phyloP scores from a whole-genome alignment of 2,797 vertebrate species.

The Enteromius fasciolatus region DNA sequence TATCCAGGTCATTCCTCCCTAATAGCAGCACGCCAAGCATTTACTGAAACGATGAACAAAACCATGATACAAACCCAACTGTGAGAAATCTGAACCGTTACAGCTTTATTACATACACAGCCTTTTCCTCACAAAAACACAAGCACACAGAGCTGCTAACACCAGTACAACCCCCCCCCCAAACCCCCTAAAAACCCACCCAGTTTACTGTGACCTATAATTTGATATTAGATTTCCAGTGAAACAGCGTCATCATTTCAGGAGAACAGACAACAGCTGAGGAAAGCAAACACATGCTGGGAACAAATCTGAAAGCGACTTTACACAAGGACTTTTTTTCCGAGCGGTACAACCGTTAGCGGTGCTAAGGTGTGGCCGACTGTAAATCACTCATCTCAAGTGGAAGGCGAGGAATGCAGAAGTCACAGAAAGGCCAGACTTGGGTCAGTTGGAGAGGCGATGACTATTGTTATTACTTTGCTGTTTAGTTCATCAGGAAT shows the following conservation, averaged over 20 bases:
- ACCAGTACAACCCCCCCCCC: background rate
- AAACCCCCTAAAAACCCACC: too few relatives aligned
- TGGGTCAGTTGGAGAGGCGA: background rate
- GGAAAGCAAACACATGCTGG: background rate
- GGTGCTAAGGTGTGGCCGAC: background rate
- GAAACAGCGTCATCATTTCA: conserved; percentile 11
- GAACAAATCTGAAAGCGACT: background rate
- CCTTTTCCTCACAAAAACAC: background rate
- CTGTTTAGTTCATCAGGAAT: background rate
- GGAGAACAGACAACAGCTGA: background rate
- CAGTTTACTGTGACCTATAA: conserved; percentile 20
- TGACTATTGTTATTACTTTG: background rate
- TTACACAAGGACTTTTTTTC: background rate
- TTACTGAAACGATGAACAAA: background rate
- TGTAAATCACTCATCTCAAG: conserved; percentile 29
- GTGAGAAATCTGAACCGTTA: background rate
- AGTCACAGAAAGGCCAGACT: background rate
- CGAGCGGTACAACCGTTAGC: background rate
- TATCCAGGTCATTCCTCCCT: too few relatives aligned
- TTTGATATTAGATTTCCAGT: conserved; percentile 25
- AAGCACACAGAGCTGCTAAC: background rate
- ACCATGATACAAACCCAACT: too few relatives aligned
- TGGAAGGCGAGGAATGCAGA: conserved; percentile 13
- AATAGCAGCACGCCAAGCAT: too few relatives aligned
- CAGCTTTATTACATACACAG: background rate